These are phyloP conservation scores for Cacoxenus indagator DNA, from an alignment of 2,888 invertebrate genomes.

Conservation along the genomic window DNA sequence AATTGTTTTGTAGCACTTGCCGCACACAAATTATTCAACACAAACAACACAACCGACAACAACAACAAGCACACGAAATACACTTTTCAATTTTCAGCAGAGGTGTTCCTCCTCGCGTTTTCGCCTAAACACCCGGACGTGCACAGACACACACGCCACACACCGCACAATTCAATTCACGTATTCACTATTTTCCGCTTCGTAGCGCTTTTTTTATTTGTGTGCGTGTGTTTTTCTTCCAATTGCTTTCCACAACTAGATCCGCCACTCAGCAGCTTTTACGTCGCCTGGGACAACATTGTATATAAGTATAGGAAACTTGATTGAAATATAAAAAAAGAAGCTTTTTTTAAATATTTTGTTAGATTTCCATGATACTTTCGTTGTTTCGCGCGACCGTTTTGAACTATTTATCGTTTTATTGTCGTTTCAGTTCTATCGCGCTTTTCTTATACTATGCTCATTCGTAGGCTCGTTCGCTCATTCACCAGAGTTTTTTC, in stretches of 20 bases:
- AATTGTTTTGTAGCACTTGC: constrained; percentile 45
- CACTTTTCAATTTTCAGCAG: constrained; percentile 28
- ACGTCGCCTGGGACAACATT: not conserved
- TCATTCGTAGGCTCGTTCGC: not conserved
- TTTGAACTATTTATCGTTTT: constrained; percentile 24
- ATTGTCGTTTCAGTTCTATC: constrained; percentile 44
- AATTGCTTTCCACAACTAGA: not conserved
- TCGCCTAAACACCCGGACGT: not conserved
- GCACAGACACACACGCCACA: not conserved
- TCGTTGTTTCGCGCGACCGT: not conserved
- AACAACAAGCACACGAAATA: too few species aligned
- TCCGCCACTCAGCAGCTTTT: not conserved
- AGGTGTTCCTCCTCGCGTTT: not conserved
- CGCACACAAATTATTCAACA: constrained; percentile 36
- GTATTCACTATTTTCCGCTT: not conserved
- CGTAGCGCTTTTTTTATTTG: not conserved
- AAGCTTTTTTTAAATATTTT: not conserved
- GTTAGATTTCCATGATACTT: not conserved
- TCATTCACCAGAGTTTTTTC: constrained; percentile 9
- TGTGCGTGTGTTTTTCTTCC: constrained; percentile 24
- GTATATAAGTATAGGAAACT: not conserved
- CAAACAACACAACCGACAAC: constrained; percentile 8
- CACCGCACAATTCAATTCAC: not conserved
- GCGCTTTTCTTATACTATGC: constrained; percentile 45
- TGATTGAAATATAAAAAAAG: not conserved